Evolutionary conservation across 1,140 invertebrate species (phyloP).

Genomic region (Bombus superbus): DNA sequence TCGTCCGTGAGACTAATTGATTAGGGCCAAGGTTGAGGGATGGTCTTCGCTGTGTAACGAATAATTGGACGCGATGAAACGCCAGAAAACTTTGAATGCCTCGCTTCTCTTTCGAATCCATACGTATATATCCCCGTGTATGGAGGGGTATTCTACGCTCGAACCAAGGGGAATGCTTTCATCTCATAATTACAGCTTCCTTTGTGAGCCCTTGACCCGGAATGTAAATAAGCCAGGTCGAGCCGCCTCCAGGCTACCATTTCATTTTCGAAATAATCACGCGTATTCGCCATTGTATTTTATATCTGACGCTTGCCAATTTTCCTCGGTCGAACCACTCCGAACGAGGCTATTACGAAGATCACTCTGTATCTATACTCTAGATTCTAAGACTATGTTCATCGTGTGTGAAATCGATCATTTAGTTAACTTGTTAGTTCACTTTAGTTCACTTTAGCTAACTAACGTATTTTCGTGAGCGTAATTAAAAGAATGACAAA

Average conservation of each 20-base stretch:
- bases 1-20: constrained; percentile 57
- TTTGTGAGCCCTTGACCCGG: constrained; percentile 59
- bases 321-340: too few relatives aligned
- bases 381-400: not conserved
- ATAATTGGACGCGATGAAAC: constrained; percentile 63
- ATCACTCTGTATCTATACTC: too few relatives aligned
- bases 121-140: not conserved
- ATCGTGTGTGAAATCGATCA: not conserved
- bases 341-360: not conserved
- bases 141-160: constrained; percentile 32
- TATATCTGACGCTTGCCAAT: not conserved
- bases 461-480: not conserved
- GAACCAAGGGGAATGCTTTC: constrained; percentile 56
- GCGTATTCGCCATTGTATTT: constrained; percentile 38
- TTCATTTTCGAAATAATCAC: constrained; percentile 55
- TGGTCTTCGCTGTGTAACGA: constrained; percentile 45
- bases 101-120: constrained; percentile 43
- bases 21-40: constrained; percentile 45
- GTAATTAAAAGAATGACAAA: not conserved
- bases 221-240: constrained; percentile 57
- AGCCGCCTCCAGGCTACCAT: constrained; percentile 18
- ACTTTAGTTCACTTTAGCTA: too few relatives aligned
- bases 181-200: constrained; percentile 64
- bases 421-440: not conserved
- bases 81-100: constrained; percentile 51